phyloP scores from a whole-genome alignment of 2,797 vertebrate species.

The Enteromius anoplus region DNA sequence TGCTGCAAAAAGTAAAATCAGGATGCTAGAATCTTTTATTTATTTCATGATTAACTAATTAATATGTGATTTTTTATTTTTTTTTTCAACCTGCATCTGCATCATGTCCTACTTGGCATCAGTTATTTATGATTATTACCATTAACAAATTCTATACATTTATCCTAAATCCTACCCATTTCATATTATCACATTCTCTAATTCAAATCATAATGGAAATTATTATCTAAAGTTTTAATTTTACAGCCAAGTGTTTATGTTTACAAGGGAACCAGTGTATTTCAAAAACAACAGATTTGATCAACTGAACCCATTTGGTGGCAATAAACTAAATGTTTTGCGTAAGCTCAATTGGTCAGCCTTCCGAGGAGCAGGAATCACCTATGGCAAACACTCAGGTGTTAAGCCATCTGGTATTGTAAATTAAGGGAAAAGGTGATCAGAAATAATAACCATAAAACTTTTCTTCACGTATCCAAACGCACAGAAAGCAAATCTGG shows the following conservation, averaged over 20 bases:
- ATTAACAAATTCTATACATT: neutral
- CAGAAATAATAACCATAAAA: neutral
- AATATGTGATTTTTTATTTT: neutral
- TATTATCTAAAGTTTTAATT: neutral
- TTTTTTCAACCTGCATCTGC: neutral
- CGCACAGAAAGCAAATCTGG: neutral
- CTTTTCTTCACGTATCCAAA: neutral
- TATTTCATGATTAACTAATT: neutral
- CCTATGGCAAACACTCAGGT: no score
- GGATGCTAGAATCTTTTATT: neutral
- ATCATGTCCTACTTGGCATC: neutral
- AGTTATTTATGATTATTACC: neutral
- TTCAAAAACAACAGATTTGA: neutral
- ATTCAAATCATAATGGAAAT: neutral
- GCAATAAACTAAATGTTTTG: neutral
- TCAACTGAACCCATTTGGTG: neutral
- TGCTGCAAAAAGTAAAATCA: neutral
- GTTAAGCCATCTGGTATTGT: neutral
- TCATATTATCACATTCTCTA: neutral
- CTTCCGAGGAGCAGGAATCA: neutral
- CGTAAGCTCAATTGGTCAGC: neutral
- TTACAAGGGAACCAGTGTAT: neutral
- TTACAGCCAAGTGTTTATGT: neutral
- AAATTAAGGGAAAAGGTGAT: neutral
- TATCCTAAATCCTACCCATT: neutral